A percentile compares a stretch with the other conserved stretches of the same genome.
phyloP scores from a whole-genome alignment of 35 echinoderm and acorn worm genomes.

The Heliocidaris tuberculata region DNA sequence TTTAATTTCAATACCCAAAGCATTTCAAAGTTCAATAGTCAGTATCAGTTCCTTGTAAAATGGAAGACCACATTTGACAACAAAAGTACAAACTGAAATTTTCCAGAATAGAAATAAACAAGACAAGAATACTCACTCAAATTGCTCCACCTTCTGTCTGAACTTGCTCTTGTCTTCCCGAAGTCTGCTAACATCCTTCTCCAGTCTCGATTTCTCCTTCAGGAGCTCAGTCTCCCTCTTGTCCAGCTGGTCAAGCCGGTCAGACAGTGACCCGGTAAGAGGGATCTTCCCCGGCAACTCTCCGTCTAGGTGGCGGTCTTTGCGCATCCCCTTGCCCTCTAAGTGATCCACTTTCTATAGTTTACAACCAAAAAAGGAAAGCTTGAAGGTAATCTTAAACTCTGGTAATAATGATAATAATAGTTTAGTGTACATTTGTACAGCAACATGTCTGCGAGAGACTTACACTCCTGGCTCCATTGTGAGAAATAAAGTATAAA shows the following conservation, averaged over 20 bases:
- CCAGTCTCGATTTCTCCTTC: conserved; percentile 60
- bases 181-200: conserved; percentile 72
- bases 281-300: conserved; percentile 75
- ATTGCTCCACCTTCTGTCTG: conserved; percentile 85
- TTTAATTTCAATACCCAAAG: too few species aligned
- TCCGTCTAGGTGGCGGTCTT: background rate
- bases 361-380: background rate
- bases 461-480: too few species aligned
- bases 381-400: background rate
- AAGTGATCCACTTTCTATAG: conserved; percentile 75
- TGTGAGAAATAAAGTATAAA: too few species aligned
- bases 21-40: too few species aligned
- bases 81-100: too few species aligned
- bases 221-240: conserved; percentile 83
- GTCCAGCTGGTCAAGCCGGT: conserved; percentile 81
- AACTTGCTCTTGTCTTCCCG: conserved; percentile 94
- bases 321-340: conserved; percentile 60
- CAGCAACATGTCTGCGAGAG: too few species aligned
- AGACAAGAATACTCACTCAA: conserved; percentile 67
- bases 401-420: too few species aligned
- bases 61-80: too few species aligned
- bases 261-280: conserved; percentile 64
- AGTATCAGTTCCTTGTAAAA: too few species aligned
- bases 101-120: too few species aligned
- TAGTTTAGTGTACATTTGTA: too few species aligned